These are phyloP conservation scores for Tetranychus piercei DNA, from an alignment of 2,888 invertebrate species.

Conservation along the genomic window DNA sequence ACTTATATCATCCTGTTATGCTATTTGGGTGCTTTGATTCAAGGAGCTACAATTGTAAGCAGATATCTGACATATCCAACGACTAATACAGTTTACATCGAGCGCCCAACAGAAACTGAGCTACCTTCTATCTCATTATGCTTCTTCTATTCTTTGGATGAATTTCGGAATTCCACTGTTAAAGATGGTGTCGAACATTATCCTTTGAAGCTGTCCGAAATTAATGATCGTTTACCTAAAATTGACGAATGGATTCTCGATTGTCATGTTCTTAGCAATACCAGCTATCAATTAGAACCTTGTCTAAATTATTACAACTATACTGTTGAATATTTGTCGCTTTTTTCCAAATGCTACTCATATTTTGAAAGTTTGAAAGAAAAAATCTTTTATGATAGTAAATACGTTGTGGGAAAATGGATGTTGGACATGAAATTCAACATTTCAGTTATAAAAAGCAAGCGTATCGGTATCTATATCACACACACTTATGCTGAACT, in stretches of 20 bases:
- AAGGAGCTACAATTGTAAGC: not conserved
- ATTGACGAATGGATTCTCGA: not conserved
- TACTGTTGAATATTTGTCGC: not conserved
- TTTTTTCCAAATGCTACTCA: not conserved
- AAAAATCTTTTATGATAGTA: not conserved
- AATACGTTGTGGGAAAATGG: not conserved
- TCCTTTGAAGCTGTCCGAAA: not conserved
- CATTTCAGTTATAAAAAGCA: not conserved
- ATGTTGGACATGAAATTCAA: not conserved
- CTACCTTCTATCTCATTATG: not conserved
- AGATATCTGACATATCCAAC: conserved; percentile 1
- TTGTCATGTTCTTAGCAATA: not conserved
- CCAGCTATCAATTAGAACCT: not conserved
- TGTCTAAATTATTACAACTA: not conserved
- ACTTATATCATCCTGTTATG: not conserved
- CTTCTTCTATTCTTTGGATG: not conserved
- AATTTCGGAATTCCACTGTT: not conserved
- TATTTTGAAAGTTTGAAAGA: not conserved
- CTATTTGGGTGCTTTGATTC: not conserved
- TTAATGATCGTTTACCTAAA: not conserved
- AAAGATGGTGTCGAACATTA: not conserved
- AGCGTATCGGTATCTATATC: not conserved
- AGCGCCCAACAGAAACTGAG: not conserved
- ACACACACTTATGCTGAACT: conserved; percentile 4
- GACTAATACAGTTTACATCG: not conserved